Conservation (phyloP, 2,888 invertebrate species). For the Ashinkailepas kermadecensis region DNA sequence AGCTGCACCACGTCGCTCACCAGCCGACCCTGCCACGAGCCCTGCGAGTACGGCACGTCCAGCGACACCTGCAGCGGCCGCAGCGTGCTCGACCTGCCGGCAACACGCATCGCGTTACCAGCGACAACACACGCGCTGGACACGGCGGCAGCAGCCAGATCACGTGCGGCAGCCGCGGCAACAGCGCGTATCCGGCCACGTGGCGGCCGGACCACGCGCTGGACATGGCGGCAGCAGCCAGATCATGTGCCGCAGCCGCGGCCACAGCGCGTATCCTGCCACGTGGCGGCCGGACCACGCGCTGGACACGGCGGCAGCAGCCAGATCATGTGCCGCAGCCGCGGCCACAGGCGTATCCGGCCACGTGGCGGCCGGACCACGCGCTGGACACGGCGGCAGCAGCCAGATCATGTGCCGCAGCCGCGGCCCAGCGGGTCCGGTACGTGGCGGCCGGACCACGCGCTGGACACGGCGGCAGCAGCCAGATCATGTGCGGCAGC, state of each 20-base stretch:
- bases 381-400: neutral
- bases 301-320: neutral
- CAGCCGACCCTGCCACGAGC: slow-evolving; percentile 51
- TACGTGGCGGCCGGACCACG: neutral
- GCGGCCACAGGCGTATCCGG: neutral
- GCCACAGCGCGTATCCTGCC: neutral
- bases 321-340: neutral
- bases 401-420: neutral
- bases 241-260: neutral
- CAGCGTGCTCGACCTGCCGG: slow-evolving; percentile 46
- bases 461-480: neutral
- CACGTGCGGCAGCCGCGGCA: too few relatives aligned
- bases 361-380: neutral
- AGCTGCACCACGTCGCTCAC: slow-evolving; percentile 49
- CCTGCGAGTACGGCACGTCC: slow-evolving; percentile 51
- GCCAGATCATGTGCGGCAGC: neutral
- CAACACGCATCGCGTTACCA: slow-evolving; percentile 40
- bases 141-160: too few relatives aligned
- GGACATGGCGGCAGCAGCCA: neutral
- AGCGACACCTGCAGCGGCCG: slow-evolving; percentile 37
- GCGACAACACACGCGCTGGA: neutral
- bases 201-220: neutral
- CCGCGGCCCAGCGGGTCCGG: neutral
- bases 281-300: neutral
- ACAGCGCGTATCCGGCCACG: neutral